A percentile compares a stretch with the other conserved stretches of the same genome.
Evolutionary conservation across 2,797 vertebrate genomes (phyloP).

Genomic region (Steatocranus sp.): DNA sequence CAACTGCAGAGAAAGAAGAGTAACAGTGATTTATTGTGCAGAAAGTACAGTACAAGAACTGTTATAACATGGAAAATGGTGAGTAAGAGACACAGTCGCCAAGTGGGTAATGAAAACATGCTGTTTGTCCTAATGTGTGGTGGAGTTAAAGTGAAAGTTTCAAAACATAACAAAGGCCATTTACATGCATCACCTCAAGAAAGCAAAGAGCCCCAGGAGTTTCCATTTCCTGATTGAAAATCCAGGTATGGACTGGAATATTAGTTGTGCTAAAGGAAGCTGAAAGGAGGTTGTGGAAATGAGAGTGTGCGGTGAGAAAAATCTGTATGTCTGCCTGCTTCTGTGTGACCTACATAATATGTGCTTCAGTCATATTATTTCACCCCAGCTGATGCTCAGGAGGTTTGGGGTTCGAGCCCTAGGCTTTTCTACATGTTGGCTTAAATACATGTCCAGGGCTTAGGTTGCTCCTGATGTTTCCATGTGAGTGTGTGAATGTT

Average conservation of each 20-base stretch:
- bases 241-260: constrained; percentile 43
- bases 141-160: neutral
- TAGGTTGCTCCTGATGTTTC: neutral
- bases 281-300: constrained; percentile 12
- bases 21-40: neutral
- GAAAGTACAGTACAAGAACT: neutral
- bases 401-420: neutral
- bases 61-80: neutral
- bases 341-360: neutral
- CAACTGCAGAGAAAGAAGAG: constrained; percentile 32
- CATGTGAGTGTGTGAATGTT: neutral
- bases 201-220: neutral
- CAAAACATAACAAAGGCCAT: neutral
- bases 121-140: neutral
- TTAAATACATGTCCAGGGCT: neutral
- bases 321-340: neutral
- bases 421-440: neutral
- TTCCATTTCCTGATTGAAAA: constrained; percentile 33
- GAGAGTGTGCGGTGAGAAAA: neutral
- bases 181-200: neutral
- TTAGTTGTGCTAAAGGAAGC: constrained; percentile 4
- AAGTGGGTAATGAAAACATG: constrained; percentile 25
- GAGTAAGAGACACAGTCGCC: neutral
- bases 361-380: neutral
- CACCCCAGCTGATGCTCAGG: neutral